A percentile compares a stretch with the other conserved stretches of the same genome.
These are phyloP conservation scores for Loxodonta africana DNA, from an alignment of 2,113 vertebrate genomes.

Conservation along the genomic window DNA sequence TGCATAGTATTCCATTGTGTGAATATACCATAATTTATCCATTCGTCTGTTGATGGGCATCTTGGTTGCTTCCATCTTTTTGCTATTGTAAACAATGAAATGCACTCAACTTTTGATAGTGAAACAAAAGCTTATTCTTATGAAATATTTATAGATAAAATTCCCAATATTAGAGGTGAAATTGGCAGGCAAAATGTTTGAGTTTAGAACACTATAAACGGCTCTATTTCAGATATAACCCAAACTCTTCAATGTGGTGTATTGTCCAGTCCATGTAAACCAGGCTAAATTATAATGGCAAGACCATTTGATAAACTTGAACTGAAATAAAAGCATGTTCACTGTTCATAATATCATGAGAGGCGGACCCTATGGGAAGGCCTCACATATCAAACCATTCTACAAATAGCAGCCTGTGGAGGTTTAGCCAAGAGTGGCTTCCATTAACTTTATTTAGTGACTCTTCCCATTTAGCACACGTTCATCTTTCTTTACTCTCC, in stretches of 20 bases:
- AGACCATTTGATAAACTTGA: background rate
- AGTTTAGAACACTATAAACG: too few species aligned
- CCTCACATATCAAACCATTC: fast-evolving
- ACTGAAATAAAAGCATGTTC: too few species aligned
- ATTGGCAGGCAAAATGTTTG: background rate
- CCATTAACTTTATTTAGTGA: background rate
- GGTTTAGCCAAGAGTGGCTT: background rate
- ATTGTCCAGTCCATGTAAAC: too few species aligned
- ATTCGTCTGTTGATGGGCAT: too few species aligned
- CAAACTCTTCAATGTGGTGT: fast-evolving
- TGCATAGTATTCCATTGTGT: too few species aligned
- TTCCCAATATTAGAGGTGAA: background rate
- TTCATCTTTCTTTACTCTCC: background rate
- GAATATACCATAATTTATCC: too few species aligned
- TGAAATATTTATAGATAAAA: background rate
- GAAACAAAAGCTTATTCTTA: background rate
- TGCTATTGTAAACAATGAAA: background rate
- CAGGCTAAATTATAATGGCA: background rate
- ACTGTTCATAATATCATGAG: fast-evolving
- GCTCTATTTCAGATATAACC: background rate
- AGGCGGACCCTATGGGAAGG: fast-evolving
- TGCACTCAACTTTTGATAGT: background rate
- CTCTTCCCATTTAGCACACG: background rate
- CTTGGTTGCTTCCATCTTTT: too few species aligned
- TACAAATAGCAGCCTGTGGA: background rate